These are phyloP conservation scores for Oreocharis arfaki DNA, from an alignment of 2,113 vertebrate species.

Conservation along the genomic window DNA sequence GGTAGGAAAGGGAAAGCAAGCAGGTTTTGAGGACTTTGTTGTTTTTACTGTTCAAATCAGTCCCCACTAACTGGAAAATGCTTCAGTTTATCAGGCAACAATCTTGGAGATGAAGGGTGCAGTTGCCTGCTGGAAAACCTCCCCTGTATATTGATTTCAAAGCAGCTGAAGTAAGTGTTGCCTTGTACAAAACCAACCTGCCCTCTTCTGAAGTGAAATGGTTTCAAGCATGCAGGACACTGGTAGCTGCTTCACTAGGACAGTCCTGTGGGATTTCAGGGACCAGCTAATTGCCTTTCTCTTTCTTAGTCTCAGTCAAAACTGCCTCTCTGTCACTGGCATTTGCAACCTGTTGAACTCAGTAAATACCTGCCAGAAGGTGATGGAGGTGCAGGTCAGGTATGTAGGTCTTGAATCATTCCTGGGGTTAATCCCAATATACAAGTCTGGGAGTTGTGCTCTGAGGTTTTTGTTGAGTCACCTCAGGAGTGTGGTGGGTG, in stretches of 20 bases:
- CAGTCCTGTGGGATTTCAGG: neutral
- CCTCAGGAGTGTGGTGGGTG: neutral
- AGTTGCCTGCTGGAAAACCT: conserved; percentile 32
- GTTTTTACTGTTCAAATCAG: neutral
- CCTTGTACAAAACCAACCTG: neutral
- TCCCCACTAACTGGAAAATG: neutral
- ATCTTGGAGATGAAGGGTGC: conserved; percentile 70
- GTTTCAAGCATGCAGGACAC: neutral
- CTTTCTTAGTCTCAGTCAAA: conserved; percentile 78
- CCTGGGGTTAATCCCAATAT: neutral
- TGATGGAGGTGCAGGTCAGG: conserved; percentile 75
- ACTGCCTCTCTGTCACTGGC: conserved; percentile 67
- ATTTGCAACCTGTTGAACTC: conserved; percentile 66
- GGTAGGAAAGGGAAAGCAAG: neutral
- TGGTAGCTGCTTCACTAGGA: neutral
- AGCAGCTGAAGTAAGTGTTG: conserved; percentile 69
- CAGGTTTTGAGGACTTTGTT: neutral
- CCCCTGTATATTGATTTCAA: conserved; percentile 24
- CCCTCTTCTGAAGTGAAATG: neutral
- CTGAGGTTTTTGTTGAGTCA: neutral
- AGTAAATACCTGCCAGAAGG: conserved; percentile 45
- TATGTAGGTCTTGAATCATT: conserved; percentile 32
- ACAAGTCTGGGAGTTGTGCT: neutral
- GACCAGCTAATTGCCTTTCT: neutral
- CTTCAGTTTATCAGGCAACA: conserved; percentile 76